Evolutionary conservation across 2,888 invertebrate species (phyloP), one percentile per base, ranked within the genome.

Genomic region (Latrodectus elegans): DNA sequence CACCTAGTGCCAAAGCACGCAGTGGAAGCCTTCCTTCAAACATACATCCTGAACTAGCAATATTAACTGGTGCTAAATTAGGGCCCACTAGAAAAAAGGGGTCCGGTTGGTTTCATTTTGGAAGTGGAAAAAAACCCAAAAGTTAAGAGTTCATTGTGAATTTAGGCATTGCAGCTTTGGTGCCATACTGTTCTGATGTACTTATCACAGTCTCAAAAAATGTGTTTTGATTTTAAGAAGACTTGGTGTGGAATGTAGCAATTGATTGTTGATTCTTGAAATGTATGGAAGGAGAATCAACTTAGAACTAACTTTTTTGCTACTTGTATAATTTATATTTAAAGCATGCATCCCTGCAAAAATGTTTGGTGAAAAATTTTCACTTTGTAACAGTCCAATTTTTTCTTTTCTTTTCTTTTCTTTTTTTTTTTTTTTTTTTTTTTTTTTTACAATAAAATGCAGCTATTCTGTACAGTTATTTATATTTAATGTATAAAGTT

Each of bases 71-170:
- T 84, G 81, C 84, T 76, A 82, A 87, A 72, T 53, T 88, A 70
- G 83, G 86, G 52, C 87, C 89, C 67, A 80, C 86, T 26, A 85
- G 90, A 60, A 90, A 90, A 65, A 89, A 89, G 22, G 85, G 89
- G 70, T 90, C 90, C n/a, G 89, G 89, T 17, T 90, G 90, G 90
- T 90, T 90, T 86, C 88, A 90, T 70, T 89, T 90, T 79, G 90
- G 90, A 51, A 89, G 88, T 76, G 88, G 88, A 22, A 90, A 90
- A 70, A 89, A 89, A 79, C 86, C 88, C 22, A 88, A 86, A 53
- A 89, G 84, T 82, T 89, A 85, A 89, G 26, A 49, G 51, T 17
- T 52, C 76, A 15, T n/a, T 26, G 70, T 22, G 70, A 55, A 22
- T 26, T 52, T 55, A 70, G 72, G 55, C 64, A 73, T 88, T 78